A percentile compares a stretch with the other conserved stretches of the same genome.
These are phyloP conservation scores for Boloria euphrosyne DNA, from an alignment of 2,888 invertebrate genomes.

Conservation along the genomic window DNA sequence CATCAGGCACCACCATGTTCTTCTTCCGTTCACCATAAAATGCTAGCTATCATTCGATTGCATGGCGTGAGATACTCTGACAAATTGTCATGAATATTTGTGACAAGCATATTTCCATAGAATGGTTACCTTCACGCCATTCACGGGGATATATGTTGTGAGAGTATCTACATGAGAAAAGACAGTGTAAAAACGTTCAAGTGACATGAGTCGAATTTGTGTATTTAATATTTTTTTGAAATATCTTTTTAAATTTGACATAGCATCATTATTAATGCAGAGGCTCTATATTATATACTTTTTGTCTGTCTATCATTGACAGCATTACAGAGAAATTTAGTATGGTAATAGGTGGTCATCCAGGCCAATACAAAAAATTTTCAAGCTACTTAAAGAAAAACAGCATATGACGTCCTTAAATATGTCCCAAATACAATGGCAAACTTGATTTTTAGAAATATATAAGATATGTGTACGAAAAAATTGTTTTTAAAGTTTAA, in stretches of 20 bases:
- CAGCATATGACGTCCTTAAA: too few species aligned
- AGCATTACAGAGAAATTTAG: too few species aligned
- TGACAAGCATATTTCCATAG: slow-evolving; percentile 45
- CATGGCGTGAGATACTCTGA: slow-evolving; percentile 42
- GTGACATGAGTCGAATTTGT: too few species aligned
- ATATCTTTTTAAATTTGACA: too few species aligned
- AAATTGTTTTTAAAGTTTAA: slow-evolving; percentile 26
- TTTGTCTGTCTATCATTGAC: too few species aligned
- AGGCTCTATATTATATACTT: too few species aligned
- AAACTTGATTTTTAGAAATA: not conserved
- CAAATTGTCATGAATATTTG: slow-evolving; percentile 46
- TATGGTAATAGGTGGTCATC: too few species aligned
- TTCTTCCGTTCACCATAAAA: slow-evolving; percentile 38
- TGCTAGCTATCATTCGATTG: slow-evolving; percentile 40
- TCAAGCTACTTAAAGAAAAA: too few species aligned
- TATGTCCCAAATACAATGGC: not conserved
- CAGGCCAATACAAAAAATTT: too few species aligned
- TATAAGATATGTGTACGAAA: not conserved
- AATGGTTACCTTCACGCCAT: slow-evolving; percentile 47
- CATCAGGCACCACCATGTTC: slow-evolving; percentile 37
- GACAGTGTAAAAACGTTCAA: too few species aligned
- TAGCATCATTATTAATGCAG: too few species aligned
- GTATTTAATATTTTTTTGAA: too few species aligned
- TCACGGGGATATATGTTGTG: slow-evolving; percentile 21
- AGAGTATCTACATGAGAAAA: not conserved